A percentile compares a stretch with the other conserved stretches of the same genome.
These are phyloP conservation scores for Mycteria americana DNA, from an alignment of 2,797 vertebrate genomes.

Conservation along the genomic window DNA sequence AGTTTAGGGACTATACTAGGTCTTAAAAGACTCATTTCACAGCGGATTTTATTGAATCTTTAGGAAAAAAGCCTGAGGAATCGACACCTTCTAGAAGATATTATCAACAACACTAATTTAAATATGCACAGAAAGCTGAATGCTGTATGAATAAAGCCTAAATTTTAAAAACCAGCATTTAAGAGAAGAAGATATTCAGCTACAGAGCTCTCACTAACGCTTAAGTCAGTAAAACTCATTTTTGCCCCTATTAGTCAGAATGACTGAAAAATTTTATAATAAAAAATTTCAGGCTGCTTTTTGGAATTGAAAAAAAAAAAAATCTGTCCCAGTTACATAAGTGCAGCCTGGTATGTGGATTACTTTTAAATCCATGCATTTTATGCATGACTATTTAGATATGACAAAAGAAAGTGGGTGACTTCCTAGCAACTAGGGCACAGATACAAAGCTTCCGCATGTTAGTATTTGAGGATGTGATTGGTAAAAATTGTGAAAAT, in stretches of 20 bases:
- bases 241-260: neutral
- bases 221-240: neutral
- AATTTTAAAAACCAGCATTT: neutral
- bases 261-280: neutral
- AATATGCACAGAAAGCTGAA: neutral
- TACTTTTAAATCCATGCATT: neutral
- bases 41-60: neutral
- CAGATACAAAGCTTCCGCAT: neutral
- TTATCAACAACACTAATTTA: neutral
- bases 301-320: neutral
- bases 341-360: neutral
- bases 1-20: neutral
- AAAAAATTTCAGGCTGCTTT: neutral
- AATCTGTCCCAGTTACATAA: neutral
- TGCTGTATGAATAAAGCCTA: neutral
- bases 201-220: neutral
- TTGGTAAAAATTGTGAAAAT: neutral
- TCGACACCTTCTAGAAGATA: neutral
- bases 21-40: neutral
- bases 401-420: neutral
- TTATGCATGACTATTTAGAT: neutral
- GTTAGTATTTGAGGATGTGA: neutral
- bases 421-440: neutral
- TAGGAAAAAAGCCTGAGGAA: neutral
- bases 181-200: neutral